Percentiles rank a stretch among this genome's conserved stretches.
Evolutionary conservation across 2,888 invertebrate genomes (phyloP).

Genomic region (Neoaliturus tenellus): DNA sequence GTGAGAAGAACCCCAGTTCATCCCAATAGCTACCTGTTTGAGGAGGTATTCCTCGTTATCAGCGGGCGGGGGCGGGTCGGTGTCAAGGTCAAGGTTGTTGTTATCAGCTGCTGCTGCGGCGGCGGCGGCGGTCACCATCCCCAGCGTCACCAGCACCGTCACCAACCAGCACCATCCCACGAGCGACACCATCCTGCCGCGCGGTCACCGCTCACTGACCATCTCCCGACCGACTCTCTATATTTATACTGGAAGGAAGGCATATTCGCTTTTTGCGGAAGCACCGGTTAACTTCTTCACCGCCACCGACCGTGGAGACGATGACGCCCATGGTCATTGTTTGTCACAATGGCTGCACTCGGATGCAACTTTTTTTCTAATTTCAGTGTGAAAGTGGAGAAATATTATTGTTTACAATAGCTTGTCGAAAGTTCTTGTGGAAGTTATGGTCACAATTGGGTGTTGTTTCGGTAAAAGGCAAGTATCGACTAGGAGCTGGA

Average conservation of each 20-base stretch:
- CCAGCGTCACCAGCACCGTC: not conserved
- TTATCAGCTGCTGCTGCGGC: not conserved
- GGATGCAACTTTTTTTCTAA: not conserved
- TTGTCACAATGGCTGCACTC: conserved; percentile 7
- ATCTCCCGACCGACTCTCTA: not conserved
- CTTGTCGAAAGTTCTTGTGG: no score
- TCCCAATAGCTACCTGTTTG: not conserved
- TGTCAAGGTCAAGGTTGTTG: conserved; percentile 14
- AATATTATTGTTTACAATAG: not conserved
- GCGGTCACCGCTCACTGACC: not conserved
- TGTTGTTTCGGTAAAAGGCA: no score
- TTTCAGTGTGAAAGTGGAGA: not conserved
- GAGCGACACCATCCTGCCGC: not conserved
- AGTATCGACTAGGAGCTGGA: no score
- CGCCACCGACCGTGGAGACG: conserved; percentile 10
- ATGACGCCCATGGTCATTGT: conserved; percentile 14
- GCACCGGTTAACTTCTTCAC: conserved; percentile 38
- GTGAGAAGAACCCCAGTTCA: not conserved
- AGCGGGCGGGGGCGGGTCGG: not conserved
- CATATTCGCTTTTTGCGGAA: conserved; percentile 46
- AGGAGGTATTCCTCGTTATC: conserved; percentile 17
- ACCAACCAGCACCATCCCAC: not conserved
- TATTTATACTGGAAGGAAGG: conserved; percentile 40
- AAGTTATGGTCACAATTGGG: no score
- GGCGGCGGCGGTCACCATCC: not conserved